These are phyloP conservation scores for Chloropsis hardwickii DNA, from an alignment of 2,113 vertebrate species.

Conservation along the genomic window DNA sequence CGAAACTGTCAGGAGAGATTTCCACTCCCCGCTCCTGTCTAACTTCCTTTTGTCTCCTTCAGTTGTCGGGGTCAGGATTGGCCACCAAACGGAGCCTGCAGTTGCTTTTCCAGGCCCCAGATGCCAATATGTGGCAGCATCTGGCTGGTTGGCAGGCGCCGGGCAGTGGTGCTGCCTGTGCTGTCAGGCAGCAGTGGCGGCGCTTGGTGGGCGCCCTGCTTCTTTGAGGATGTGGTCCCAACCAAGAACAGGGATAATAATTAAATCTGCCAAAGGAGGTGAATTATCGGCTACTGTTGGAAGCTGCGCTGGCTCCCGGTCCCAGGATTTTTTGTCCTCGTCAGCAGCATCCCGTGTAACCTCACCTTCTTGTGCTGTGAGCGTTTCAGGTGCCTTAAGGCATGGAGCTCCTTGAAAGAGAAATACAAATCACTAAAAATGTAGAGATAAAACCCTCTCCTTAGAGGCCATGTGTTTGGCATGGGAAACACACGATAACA, in stretches of 20 bases:
- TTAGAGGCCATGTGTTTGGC: constrained; percentile 86
- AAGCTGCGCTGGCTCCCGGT: background rate
- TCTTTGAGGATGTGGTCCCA: constrained; percentile 68
- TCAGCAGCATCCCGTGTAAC: constrained; percentile 5
- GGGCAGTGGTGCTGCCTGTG: constrained; percentile 44
- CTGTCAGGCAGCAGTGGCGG: background rate
- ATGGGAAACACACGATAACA: constrained; percentile 80
- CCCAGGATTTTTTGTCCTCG: background rate
- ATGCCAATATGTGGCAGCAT: constrained; percentile 82
- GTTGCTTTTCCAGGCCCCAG: constrained; percentile 79
- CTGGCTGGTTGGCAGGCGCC: constrained; percentile 77
- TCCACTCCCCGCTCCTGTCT: constrained; percentile 22
- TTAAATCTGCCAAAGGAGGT: constrained; percentile 2
- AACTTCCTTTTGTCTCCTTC: constrained; percentile 76
- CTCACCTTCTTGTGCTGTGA: constrained; percentile 74
- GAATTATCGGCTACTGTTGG: background rate
- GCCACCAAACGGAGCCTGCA: constrained; percentile 70
- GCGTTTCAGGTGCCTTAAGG: constrained; percentile 82
- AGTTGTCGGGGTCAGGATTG: constrained; percentile 66
- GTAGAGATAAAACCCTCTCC: constrained; percentile 85
- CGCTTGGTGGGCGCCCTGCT: constrained; percentile 64
- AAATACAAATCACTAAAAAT: constrained; percentile 87
- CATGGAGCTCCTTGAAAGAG: constrained; percentile 91
- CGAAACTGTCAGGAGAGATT: constrained; percentile 64
- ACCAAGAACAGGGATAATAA: constrained; percentile 44